Base-by-base conservation (phyloP, 2,797 vertebrate species). In the Clarias pachynema region DNA sequence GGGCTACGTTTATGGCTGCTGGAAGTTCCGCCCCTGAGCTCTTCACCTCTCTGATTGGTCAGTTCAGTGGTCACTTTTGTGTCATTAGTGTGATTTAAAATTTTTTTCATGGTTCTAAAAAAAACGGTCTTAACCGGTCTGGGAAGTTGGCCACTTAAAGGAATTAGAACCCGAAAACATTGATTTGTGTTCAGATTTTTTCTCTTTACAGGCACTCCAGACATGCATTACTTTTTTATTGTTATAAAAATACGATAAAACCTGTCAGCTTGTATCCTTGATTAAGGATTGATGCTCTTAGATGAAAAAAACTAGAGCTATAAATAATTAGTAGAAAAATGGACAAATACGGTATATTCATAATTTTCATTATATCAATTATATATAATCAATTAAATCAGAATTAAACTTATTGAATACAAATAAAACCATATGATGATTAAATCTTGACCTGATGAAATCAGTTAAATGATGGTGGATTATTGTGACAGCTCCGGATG, bases 21-120 rank as follows among this genome's bases (percentile, higher is more conserved):
- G 95, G 95, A 85, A 96, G 95, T 90, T 96, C 95, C 6, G 95
- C 95, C 72, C 95, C 95, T 0, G 95, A 96, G 89, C 94, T 96
- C 31, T 96, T 96, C 89, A 96, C 95, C 60, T 96, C 95, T 82
- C 93, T 96, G 56, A 96, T 96, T 85, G 95, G 95, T 96, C 57
- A 82, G 94, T 93, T 84, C n/a, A 73, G 53, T 31, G 56, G 29
- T 75, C 20, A 7, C 56, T 14, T 57, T 29, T 70, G 18, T 57
- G 24, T 63, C 56, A 65, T 65, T 81, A 49, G 24, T 49, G 40
- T 72, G 14, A 26, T 37, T 81, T 20, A 18, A 8, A 18, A 8
- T 9, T 44, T 49, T 49, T 49, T 12, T 49, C 44, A 49, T 49
- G 40, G 40, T 44, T 44, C 40, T n/a, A 10, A 10, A 44, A 10